Conservation (phyloP, 2,888 invertebrate genomes). For the Rhagonycha lutea region DNA sequence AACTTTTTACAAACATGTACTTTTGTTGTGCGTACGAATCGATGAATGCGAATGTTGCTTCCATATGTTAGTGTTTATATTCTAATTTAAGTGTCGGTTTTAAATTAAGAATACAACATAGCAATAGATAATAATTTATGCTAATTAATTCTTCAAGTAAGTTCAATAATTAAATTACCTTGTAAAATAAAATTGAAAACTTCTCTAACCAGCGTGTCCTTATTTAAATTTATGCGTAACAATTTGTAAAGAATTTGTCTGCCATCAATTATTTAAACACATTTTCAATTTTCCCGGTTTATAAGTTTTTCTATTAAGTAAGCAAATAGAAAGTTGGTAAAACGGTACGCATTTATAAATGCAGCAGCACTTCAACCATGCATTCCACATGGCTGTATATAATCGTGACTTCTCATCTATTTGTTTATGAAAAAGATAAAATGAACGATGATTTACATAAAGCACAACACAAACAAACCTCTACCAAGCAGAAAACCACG, state of each 20-base stretch:
- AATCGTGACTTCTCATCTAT: slow-evolving; percentile 9
- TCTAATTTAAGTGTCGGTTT: background rate
- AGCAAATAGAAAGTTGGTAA: background rate
- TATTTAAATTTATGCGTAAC: background rate
- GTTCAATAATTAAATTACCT: background rate
- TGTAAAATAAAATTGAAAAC: background rate
- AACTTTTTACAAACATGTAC: slow-evolving; percentile 1
- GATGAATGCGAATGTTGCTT: background rate
- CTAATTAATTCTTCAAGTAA: background rate
- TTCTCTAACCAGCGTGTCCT: background rate
- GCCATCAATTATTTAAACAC: background rate
- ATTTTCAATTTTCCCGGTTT: background rate
- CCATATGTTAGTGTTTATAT: background rate
- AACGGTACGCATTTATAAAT: background rate
- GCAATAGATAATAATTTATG: background rate
- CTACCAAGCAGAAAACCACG: slow-evolving; percentile 65
- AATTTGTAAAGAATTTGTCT: background rate
- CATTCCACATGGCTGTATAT: background rate
- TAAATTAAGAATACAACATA: background rate
- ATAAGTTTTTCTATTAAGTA: background rate
- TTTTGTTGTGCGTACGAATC: slow-evolving; percentile 1
- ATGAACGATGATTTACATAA: slow-evolving; percentile 22
- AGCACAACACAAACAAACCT: slow-evolving; percentile 45
- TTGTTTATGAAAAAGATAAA: slow-evolving; percentile 12
- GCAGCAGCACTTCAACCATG: background rate